Evolutionary conservation across 1,140 invertebrate genomes (phyloP), one percentile per base, ranked within the genome.

Genomic region (Wiebesia pumilae): DNA sequence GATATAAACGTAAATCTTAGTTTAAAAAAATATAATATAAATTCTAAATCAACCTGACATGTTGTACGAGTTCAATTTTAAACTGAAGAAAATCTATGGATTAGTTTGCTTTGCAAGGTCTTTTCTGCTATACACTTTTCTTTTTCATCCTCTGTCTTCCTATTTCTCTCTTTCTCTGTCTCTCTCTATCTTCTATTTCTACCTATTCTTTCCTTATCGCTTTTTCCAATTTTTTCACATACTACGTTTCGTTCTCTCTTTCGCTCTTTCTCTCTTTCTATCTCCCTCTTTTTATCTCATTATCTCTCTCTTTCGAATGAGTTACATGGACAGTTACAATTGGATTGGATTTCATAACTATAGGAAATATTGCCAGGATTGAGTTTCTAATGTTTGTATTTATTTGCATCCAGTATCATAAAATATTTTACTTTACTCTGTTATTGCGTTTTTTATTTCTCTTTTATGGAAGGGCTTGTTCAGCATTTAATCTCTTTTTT

Each of bases 261-360:
- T 82, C 38, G 1, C n/a, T 82, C 19, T 54, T 3, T 83, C 47
- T 58, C 12, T 83, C 35, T 67, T 27, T 58, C 33, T 62, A 43
- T 30, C 24, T 47, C n/a, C 43, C 16, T 19, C n/a, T 33, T 19
- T 71, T 40, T 69, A 21, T 24, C 4, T 71, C 30, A 71, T 73
- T 77, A 75, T 78, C 47, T 43, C 73, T 24, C 7, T 24, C 7
- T 43, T 40, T 35, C 33, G 35, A 58, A 35, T 71, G 27, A 21
- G 54, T 12, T 47, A 69, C 83, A 33, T n/a, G 65, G 21, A 16
- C 43, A n/a, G 19, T 65, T 78, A 77, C 24, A 77, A 75, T 75
- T 10, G 35, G 21, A 80, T 85, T 81, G 62, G 43, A 85, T 85
- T 81, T 54, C 62, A 40, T 62, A 73, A 81, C 77, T 69, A 33